A percentile compares a stretch with the other conserved stretches of the same genome.
Evolutionary conservation across 2,888 invertebrate species (phyloP).

Genomic region (Nomada goodeniana): DNA sequence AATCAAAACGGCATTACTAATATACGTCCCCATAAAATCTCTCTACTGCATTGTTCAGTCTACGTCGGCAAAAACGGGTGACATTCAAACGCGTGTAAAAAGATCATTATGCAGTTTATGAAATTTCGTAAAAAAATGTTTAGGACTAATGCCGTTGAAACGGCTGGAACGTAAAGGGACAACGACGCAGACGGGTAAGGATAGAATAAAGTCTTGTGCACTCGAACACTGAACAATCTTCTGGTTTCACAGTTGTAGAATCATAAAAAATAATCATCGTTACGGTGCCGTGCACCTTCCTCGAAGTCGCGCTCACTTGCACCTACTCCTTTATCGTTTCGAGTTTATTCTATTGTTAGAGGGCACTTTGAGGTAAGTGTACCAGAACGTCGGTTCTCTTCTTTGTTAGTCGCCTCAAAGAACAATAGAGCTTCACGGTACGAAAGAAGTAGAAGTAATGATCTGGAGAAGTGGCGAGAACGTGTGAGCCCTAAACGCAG

Average conservation of each 20-base stretch:
- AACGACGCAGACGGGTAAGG: neutral
- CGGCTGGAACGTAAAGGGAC: neutral
- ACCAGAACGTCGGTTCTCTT: slow-evolving; percentile 46
- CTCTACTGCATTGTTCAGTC: no score
- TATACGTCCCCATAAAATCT: no score
- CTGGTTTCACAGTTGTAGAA: slow-evolving; percentile 12
- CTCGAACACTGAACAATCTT: slow-evolving; percentile 14
- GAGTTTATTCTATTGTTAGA: slow-evolving; percentile 61
- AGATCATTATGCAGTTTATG: no score
- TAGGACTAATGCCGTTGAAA: no score
- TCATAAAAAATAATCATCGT: slow-evolving; percentile 63
- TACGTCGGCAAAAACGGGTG: no score
- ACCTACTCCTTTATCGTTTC: slow-evolving; percentile 50
- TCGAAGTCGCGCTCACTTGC: slow-evolving; percentile 55
- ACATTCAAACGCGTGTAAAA: no score
- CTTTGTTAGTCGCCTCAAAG: slow-evolving; percentile 45
- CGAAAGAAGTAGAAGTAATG: slow-evolving; percentile 38
- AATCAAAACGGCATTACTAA: no score
- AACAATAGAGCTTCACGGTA: slow-evolving; percentile 50
- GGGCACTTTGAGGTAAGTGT: slow-evolving; percentile 50
- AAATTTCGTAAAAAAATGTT: no score
- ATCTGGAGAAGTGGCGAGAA: slow-evolving; percentile 14
- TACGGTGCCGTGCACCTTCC: slow-evolving; percentile 46
- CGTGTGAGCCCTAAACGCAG: slow-evolving; percentile 2
- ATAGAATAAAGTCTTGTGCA: neutral